These are phyloP conservation scores for Hippopotamus amphibius DNA, from an alignment of 2,113 vertebrate genomes.

Conservation along the genomic window DNA sequence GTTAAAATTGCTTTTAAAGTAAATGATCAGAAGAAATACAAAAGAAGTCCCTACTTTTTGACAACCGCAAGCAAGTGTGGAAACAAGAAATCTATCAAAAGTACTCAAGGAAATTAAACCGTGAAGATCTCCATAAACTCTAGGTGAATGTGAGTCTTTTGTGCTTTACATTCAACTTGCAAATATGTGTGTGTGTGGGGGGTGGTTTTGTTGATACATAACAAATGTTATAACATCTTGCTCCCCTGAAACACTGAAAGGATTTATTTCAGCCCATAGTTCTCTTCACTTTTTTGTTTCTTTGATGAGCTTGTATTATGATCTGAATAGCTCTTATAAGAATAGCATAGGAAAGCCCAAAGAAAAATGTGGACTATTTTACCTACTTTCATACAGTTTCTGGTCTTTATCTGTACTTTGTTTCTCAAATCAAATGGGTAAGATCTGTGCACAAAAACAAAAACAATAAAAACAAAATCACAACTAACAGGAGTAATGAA, in stretches of 20 bases:
- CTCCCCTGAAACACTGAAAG: not conserved
- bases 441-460: not conserved
- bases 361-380: not conserved
- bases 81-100: not conserved
- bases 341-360: not conserved
- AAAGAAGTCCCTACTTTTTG: not conserved
- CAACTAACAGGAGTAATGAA: not conserved
- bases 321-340: not conserved
- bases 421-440: not conserved
- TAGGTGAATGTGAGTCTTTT: not conserved
- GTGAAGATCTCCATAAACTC: not conserved
- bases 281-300: not conserved
- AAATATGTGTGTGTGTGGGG: not conserved
- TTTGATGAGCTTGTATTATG: not conserved
- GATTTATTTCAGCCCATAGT: not conserved
- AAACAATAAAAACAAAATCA: not conserved
- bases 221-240: not conserved
- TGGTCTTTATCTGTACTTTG: not conserved
- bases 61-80: not conserved
- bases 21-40: not conserved
- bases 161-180: not conserved
- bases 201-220: not conserved
- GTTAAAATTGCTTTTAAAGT: constrained; percentile 51
- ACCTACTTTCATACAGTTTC: not conserved
- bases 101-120: not conserved